A percentile compares a stretch with the other conserved stretches of the same genome.
phyloP scores from a whole-genome alignment of 1,140 invertebrate genomes.

The Drosophila punjabiensis region DNA sequence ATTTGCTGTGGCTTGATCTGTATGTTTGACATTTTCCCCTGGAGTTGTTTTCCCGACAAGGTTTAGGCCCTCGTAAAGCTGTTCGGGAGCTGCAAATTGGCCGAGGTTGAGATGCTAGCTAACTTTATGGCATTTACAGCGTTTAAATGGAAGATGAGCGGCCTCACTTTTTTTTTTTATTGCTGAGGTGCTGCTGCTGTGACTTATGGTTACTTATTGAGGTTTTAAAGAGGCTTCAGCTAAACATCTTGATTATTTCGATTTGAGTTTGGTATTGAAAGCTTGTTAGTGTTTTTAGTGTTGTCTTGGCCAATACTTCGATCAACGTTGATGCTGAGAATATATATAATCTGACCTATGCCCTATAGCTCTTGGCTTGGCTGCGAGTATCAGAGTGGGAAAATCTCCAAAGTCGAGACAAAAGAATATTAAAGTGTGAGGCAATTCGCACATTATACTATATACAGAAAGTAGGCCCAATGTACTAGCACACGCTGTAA shows the following conservation, averaged over 20 bases:
- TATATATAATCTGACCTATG: slow-evolving; percentile 23
- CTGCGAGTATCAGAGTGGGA: slow-evolving; percentile 19
- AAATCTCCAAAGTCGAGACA: slow-evolving; percentile 34
- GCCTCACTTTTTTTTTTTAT: slow-evolving; percentile 7
- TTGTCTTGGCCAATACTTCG: slow-evolving; percentile 38
- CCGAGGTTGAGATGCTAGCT: not conserved
- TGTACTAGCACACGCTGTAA: not conserved
- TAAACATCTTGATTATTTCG: not conserved
- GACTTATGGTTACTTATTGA: not conserved
- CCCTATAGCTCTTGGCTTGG: slow-evolving; percentile 17
- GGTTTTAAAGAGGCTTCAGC: too few species aligned
- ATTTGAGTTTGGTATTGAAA: slow-evolving; percentile 35
- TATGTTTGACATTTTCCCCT: not conserved
- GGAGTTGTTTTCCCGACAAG: not conserved
- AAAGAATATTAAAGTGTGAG: slow-evolving; percentile 23
- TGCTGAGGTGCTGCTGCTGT: not conserved
- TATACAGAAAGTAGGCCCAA: slow-evolving; percentile 5
- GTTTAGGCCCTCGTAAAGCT: slow-evolving; percentile 5
- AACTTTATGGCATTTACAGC: slow-evolving; percentile 1
- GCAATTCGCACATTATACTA: slow-evolving; percentile 7
- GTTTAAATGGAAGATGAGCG: slow-evolving; percentile 22
- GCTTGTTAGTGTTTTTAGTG: slow-evolving; percentile 15
- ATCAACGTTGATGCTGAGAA: slow-evolving; percentile 27
- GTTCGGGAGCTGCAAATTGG: slow-evolving; percentile 1
- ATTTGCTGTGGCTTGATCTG: not conserved